phyloP scores from a whole-genome alignment of 1,140 invertebrate genomes.

The Aphis gossypii region DNA sequence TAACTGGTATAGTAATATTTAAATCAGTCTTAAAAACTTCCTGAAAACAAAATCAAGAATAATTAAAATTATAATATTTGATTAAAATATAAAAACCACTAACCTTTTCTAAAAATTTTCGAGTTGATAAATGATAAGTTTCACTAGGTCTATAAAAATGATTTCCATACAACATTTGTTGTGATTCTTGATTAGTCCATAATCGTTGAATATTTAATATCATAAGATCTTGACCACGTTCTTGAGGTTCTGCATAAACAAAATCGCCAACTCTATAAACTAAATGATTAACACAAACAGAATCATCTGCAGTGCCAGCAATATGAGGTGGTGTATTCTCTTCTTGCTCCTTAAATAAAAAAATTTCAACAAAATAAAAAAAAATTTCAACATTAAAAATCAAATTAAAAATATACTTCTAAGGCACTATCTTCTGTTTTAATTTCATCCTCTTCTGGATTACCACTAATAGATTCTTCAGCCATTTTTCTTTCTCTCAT shows the following conservation, averaged over 20 bases:
- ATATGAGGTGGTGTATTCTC: constrained; percentile 39
- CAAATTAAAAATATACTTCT: constrained; percentile 31
- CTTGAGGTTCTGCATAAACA: constrained; percentile 84
- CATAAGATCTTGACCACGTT: constrained; percentile 80
- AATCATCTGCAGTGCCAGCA: constrained; percentile 62
- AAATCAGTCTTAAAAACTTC: constrained; percentile 96
- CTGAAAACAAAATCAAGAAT: constrained; percentile 65
- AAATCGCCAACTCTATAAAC: constrained; percentile 86
- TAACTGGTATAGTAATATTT: constrained; percentile 81
- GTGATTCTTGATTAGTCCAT: constrained; percentile 82
- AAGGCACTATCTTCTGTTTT: constrained; percentile 29
- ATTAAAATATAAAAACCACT: background rate
- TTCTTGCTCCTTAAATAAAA: constrained; percentile 58
- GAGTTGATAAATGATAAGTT: constrained; percentile 93
- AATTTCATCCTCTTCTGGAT: constrained; percentile 59
- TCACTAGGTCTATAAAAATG: constrained; percentile 88
- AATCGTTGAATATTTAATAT: constrained; percentile 89
- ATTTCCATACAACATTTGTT: constrained; percentile 89
- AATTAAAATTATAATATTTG: background rate
- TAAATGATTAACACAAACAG: constrained; percentile 70
- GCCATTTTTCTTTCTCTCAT: constrained; percentile 60
- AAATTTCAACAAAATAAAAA: background rate
- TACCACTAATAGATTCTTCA: constrained; percentile 63
- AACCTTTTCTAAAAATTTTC: constrained; percentile 89
- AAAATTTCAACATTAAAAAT: background rate